These are phyloP conservation scores for Nymphalis io DNA, from an alignment of 1,140 invertebrate species.

Conservation along the genomic window DNA sequence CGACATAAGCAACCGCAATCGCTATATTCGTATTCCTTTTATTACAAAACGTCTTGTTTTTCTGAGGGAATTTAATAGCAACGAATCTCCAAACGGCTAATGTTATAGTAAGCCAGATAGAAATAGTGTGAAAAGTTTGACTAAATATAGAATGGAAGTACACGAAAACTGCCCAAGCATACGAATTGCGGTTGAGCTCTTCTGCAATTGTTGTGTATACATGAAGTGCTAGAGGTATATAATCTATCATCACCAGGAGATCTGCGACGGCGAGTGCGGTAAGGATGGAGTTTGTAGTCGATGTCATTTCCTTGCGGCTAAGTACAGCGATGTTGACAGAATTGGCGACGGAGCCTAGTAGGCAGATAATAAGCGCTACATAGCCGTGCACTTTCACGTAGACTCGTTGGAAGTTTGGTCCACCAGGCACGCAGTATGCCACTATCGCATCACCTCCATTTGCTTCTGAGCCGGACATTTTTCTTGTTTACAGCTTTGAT, in stretches of 20 bases:
- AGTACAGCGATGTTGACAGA: constrained; percentile 96
- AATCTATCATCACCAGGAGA: constrained; percentile 95
- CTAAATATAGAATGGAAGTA: constrained; percentile 92
- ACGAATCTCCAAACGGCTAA: constrained; percentile 96
- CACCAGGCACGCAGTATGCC: constrained; percentile 73
- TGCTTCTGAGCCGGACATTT: constrained; percentile 47
- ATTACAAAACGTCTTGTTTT: constrained; percentile 89
- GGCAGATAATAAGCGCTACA: constrained; percentile 86
- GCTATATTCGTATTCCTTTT: constrained; percentile 87
- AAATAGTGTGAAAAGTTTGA: constrained; percentile 94
- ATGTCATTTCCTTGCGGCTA: constrained; percentile 93
- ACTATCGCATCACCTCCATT: constrained; percentile 32
- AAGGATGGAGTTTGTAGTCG: constrained; percentile 91
- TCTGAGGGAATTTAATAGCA: constrained; percentile 91
- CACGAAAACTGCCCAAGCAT: constrained; percentile 90
- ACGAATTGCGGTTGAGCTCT: constrained; percentile 83
- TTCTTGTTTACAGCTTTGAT: constrained; percentile 20
- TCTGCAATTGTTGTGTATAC: constrained; percentile 84
- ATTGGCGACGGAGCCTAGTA: constrained; percentile 95
- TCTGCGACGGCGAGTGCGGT: constrained; percentile 95
- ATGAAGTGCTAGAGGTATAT: constrained; percentile 93
- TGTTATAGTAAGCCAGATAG: constrained; percentile 95
- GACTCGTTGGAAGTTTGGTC: constrained; percentile 65
- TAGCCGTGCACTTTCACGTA: constrained; percentile 74
- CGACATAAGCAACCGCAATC: constrained; percentile 89